These are phyloP conservation scores for Andrena minutula DNA, from an alignment of 2,888 invertebrate species.

Conservation along the genomic window DNA sequence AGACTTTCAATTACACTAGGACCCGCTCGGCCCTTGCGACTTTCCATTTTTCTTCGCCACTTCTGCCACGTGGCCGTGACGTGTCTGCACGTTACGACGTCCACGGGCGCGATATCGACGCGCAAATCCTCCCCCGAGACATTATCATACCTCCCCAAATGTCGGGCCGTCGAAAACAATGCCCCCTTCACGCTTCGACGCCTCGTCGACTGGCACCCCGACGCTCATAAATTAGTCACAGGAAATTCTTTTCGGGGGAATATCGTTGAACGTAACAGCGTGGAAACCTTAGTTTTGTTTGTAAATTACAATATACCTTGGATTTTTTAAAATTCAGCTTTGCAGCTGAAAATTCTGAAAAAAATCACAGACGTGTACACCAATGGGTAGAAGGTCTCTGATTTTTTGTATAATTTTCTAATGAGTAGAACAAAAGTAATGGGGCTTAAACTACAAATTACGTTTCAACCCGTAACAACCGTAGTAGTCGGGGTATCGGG, in stretches of 20 bases:
- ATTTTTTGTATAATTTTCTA: too few species aligned
- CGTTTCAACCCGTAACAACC: too few species aligned
- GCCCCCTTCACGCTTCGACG: constrained; percentile 17
- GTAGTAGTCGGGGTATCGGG: too few species aligned
- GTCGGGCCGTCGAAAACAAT: constrained; percentile 30
- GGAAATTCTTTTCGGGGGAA: neutral
- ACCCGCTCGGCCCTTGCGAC: constrained; percentile 29
- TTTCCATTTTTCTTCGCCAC: constrained; percentile 45
- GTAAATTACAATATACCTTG: too few species aligned
- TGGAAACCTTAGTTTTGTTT: neutral
- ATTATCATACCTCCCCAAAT: constrained; percentile 39
- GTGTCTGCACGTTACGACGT: constrained; percentile 28
- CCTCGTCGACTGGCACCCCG: constrained; percentile 18
- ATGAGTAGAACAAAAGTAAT: too few species aligned
- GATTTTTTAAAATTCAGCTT: too few species aligned
- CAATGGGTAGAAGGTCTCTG: too few species aligned
- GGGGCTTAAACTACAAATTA: too few species aligned
- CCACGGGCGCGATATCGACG: constrained; percentile 19
- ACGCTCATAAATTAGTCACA: constrained; percentile 17
- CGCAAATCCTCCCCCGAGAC: constrained; percentile 23
- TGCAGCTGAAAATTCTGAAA: too few species aligned
- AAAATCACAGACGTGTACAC: too few species aligned
- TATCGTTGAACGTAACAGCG: neutral
- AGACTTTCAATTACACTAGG: constrained; percentile 66
- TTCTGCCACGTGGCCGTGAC: constrained; percentile 42